Percentiles rank a stretch among this genome's conserved stretches.
Conservation (phyloP, 1,140 invertebrate species). For the Brachionus plicatilis region DNA sequence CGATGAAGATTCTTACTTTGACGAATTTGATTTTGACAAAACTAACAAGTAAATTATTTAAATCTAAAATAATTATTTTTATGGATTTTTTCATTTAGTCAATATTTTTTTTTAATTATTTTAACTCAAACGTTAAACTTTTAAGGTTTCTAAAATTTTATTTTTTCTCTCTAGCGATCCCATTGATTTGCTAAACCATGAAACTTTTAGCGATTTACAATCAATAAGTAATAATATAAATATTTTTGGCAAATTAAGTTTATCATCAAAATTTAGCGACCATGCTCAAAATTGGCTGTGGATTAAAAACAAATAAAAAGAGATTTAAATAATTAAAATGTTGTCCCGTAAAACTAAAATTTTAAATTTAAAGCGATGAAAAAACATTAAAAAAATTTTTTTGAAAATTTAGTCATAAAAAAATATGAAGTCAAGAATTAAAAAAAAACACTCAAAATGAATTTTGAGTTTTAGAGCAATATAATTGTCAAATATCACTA, state of each 20-base stretch:
- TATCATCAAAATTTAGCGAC: too few relatives aligned
- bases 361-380: too few relatives aligned
- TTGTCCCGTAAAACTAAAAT: too few relatives aligned
- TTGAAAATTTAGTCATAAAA: too few relatives aligned
- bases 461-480: too few relatives aligned
- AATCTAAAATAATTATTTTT: not conserved
- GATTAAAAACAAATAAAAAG: too few relatives aligned
- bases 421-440: too few relatives aligned
- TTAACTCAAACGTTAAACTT: not conserved
- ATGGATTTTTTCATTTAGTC: not conserved
- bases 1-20: slow-evolving; percentile 1
- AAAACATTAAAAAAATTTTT: too few relatives aligned
- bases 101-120: not conserved
- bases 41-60: not conserved
- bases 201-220: slow-evolving; percentile 36
- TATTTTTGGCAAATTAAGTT: not conserved
- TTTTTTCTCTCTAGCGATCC: not conserved
- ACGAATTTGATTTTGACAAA: slow-evolving; percentile 23
- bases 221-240: not conserved
- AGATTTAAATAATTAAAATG: too few relatives aligned
- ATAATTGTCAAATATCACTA: too few relatives aligned
- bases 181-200: slow-evolving; percentile 30
- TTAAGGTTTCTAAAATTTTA: not conserved
- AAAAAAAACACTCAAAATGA: too few relatives aligned
- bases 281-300: too few relatives aligned